These are phyloP conservation scores for Istiophorus platypterus DNA, from an alignment of 2,113 vertebrate species.

Conservation along the genomic window DNA sequence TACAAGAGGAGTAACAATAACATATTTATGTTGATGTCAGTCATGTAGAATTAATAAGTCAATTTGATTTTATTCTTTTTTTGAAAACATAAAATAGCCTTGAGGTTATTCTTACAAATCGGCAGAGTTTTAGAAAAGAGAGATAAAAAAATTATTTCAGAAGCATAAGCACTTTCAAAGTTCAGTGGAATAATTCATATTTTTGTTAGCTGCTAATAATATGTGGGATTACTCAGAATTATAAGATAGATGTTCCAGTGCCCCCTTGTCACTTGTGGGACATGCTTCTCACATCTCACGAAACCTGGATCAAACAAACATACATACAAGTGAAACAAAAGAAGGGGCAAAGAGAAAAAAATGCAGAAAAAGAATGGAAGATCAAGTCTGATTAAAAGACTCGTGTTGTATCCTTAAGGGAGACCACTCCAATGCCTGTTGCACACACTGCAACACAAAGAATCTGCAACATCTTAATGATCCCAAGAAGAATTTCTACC, in stretches of 20 bases:
- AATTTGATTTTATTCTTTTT: not conserved
- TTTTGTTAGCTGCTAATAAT: not conserved
- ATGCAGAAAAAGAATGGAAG: conserved; percentile 28
- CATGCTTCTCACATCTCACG: conserved; percentile 3
- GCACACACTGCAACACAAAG: conserved; percentile 37
- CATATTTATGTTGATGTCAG: not conserved
- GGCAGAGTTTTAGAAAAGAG: not conserved
- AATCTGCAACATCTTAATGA: conserved; percentile 38
- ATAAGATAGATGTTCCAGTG: conserved; percentile 10
- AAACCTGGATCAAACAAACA: conserved; percentile 31
- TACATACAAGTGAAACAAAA: not conserved
- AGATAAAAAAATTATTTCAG: not conserved
- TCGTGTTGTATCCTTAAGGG: conserved; percentile 12
- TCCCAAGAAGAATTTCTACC: conserved; percentile 24
- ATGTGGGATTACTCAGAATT: conserved; percentile 13
- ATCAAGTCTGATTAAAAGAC: conserved; percentile 44
- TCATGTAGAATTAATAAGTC: not conserved
- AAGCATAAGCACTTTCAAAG: conserved; percentile 1
- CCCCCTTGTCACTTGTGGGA: not conserved
- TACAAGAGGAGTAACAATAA: not conserved
- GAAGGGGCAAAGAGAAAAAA: not conserved
- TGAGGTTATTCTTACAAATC: not conserved
- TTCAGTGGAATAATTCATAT: conserved; percentile 3
- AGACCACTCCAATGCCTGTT: conserved; percentile 11
- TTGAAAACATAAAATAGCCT: not conserved